These are phyloP conservation scores for Poeciliopsis occidentalis DNA, from an alignment of 2,113 vertebrate genomes.

Conservation along the genomic window DNA sequence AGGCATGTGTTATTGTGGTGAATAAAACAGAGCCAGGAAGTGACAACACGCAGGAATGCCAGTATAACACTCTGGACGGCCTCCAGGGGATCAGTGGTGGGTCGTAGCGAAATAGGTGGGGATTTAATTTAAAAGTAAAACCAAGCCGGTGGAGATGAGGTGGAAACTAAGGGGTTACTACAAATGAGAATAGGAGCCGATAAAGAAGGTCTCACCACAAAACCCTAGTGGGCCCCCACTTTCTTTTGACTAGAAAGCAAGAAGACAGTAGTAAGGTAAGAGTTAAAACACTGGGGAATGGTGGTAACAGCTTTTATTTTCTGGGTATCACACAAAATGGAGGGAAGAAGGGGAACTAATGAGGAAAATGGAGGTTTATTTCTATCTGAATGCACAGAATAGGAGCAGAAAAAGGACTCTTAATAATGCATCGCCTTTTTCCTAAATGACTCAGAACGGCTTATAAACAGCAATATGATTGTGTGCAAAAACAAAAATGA, in stretches of 20 bases:
- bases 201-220: background rate
- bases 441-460: background rate
- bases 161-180: background rate
- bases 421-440: background rate
- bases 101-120: conserved; percentile 11
- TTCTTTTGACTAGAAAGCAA: background rate
- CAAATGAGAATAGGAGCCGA: conserved; percentile 10
- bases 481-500: background rate
- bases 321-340: background rate
- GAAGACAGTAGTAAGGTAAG: background rate
- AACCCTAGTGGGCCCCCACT: background rate
- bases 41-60: conserved; percentile 61
- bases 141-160: background rate
- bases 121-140: conserved; percentile 10
- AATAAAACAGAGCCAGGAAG: conserved; percentile 58
- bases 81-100: conserved; percentile 24
- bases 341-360: background rate
- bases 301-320: background rate
- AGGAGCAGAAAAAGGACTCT: background rate
- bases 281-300: conserved; percentile 1
- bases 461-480: background rate
- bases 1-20: conserved; percentile 43
- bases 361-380: background rate
- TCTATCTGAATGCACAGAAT: background rate
- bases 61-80: conserved; percentile 35